Evolutionary conservation across 2,888 invertebrate species (phyloP).

Genomic region (Eupithecia pulchellata): DNA sequence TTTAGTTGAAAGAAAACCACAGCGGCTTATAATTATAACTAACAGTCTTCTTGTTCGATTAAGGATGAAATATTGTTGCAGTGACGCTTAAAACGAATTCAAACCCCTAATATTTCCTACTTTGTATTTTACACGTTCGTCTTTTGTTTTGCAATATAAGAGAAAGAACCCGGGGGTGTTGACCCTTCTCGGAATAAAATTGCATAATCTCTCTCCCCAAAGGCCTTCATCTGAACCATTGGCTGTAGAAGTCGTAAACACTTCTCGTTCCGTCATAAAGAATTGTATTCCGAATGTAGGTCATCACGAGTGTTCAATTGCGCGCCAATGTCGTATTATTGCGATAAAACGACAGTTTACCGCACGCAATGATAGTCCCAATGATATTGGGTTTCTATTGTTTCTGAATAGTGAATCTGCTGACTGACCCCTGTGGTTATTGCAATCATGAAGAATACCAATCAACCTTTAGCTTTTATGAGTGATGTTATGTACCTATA

Average conservation of each 20-base stretch:
- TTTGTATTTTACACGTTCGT: background rate
- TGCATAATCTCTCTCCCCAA: background rate
- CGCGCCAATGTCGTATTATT: conserved; percentile 34
- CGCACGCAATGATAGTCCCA: conserved; percentile 32
- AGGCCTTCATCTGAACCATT: conserved; percentile 19
- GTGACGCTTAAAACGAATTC: background rate
- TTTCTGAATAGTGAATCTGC: conserved; percentile 13
- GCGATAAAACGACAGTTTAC: conserved; percentile 34
- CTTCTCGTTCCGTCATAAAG: conserved; percentile 24
- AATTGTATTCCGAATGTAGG: conserved; percentile 33
- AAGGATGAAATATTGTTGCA: background rate
- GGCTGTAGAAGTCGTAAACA: conserved; percentile 32
- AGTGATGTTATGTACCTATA: no score
- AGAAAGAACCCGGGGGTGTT: background rate
- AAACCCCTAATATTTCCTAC: background rate
- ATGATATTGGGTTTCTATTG: conserved; percentile 35
- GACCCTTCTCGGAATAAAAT: background rate
- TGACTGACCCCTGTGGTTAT: conserved; percentile 1
- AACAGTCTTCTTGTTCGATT: no score
- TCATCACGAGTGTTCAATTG: conserved; percentile 29
- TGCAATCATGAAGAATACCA: background rate
- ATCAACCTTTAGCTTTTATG: conserved; percentile 6
- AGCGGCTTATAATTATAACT: no score
- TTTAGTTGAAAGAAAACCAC: no score
- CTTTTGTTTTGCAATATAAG: background rate